phyloP scores from a whole-genome alignment of 2,888 invertebrate genomes.

The Cetonia aurata region DNA sequence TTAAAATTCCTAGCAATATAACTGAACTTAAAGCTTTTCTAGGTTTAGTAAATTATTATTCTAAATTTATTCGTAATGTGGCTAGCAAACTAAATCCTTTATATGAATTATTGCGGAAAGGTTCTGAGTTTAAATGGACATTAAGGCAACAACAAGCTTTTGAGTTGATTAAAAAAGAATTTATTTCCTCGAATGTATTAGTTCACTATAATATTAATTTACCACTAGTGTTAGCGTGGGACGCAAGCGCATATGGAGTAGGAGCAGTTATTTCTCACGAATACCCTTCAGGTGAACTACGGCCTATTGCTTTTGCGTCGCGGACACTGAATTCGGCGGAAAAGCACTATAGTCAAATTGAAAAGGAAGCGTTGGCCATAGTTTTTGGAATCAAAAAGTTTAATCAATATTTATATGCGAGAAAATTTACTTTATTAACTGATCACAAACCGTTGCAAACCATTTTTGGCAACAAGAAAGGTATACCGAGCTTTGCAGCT shows the following conservation, averaged over 20 bases:
- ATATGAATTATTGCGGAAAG: slow-evolving; percentile 41
- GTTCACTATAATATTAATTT: slow-evolving; percentile 41
- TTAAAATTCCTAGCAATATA: slow-evolving; percentile 43
- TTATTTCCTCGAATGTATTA: slow-evolving; percentile 39
- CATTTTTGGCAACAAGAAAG: not conserved
- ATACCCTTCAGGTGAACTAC: too few relatives aligned
- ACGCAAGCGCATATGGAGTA: slow-evolving; percentile 27
- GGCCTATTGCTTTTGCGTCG: not conserved
- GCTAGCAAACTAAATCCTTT: slow-evolving; percentile 40
- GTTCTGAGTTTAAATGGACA: slow-evolving; percentile 9
- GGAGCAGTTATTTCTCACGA: slow-evolving; percentile 54
- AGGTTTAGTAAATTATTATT: slow-evolving; percentile 50
- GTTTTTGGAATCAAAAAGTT: not conserved
- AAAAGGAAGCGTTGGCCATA: not conserved
- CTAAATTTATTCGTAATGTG: slow-evolving; percentile 46
- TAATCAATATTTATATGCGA: not conserved
- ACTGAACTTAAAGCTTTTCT: slow-evolving; percentile 45
- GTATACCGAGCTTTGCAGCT: not conserved
- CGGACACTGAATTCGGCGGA: not conserved
- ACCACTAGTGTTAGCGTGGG: not conserved
- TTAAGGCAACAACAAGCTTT: slow-evolving; percentile 32
- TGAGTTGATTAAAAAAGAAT: slow-evolving; percentile 35
- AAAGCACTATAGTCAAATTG: not conserved
- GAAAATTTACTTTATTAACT: not conserved
- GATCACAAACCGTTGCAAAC: not conserved